These are phyloP conservation scores for Ctenosaura bakeri DNA, from an alignment of 2,797 vertebrate genomes.

Conservation along the genomic window DNA sequence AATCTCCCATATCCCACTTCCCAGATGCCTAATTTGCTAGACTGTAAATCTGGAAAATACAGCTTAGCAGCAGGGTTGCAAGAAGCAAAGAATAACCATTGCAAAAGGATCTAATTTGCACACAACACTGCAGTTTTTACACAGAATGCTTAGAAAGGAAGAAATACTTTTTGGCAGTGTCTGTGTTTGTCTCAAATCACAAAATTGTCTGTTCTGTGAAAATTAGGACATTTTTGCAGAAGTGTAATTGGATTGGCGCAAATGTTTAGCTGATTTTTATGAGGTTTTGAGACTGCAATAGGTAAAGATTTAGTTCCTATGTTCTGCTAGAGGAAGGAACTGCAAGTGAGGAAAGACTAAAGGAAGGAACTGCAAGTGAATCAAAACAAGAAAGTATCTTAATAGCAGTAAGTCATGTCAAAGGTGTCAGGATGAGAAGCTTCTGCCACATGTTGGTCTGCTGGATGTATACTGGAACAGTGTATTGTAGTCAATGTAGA, in stretches of 20 bases:
- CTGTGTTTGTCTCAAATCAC: neutral
- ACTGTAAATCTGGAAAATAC: neutral
- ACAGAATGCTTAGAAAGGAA: neutral
- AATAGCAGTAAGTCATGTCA: neutral
- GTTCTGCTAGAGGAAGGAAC: neutral
- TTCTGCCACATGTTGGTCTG: too few species aligned
- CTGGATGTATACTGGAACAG: too few species aligned
- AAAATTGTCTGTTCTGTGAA: neutral
- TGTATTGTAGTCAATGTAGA: too few species aligned
- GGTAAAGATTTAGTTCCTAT: neutral
- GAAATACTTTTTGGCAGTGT: neutral
- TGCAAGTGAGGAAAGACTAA: neutral
- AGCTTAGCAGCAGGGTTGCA: neutral
- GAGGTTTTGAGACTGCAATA: neutral
- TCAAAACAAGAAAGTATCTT: neutral
- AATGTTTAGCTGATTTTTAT: neutral
- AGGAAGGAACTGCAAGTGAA: neutral
- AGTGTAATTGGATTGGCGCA: neutral
- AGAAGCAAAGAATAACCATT: neutral
- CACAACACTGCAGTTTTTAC: neutral
- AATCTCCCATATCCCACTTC: neutral
- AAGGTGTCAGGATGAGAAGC: too few species aligned
- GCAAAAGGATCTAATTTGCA: too few species aligned
- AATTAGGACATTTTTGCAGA: neutral
- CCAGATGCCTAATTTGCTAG: neutral